Evolutionary conservation across 2,888 invertebrate genomes (phyloP).

Genomic region (Caradrina clavipalpis): DNA sequence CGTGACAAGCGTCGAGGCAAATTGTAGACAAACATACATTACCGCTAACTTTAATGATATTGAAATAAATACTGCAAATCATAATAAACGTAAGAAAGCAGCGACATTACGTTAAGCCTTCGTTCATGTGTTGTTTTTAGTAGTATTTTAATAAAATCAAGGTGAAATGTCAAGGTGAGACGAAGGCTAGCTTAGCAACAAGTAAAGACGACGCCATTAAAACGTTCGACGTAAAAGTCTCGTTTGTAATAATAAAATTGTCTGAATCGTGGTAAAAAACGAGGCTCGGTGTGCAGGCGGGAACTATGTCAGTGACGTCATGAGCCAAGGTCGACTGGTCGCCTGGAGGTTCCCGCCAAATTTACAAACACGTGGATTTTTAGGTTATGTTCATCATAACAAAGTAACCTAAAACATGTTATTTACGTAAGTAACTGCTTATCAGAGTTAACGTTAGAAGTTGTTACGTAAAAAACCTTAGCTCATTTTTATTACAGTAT

Average conservation of each 20-base stretch:
- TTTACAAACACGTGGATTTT: slow-evolving; percentile 67
- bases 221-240: slow-evolving; percentile 48
- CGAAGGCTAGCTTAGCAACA: slow-evolving; percentile 53
- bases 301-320: slow-evolving; percentile 90
- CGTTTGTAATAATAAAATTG: slow-evolving; percentile 72
- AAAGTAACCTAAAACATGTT: slow-evolving; percentile 61
- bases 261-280: slow-evolving; percentile 79
- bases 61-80: slow-evolving; percentile 20
- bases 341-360: slow-evolving; percentile 85
- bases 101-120: not conserved
- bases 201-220: slow-evolving; percentile 35
- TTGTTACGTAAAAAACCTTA: slow-evolving; percentile 11
- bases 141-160: slow-evolving; percentile 51
- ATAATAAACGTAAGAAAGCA: slow-evolving; percentile 3
- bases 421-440: slow-evolving; percentile 21
- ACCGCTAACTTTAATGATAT: slow-evolving; percentile 13
- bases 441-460: slow-evolving; percentile 22
- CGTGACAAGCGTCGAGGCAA: slow-evolving; percentile 10
- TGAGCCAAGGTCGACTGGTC: slow-evolving; percentile 85
- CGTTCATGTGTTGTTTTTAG: slow-evolving; percentile 16
- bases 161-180: slow-evolving; percentile 60
- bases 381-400: slow-evolving; percentile 69
- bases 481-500: slow-evolving; percentile 28
- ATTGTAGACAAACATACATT: slow-evolving; percentile 15
- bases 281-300: slow-evolving; percentile 80